These are phyloP conservation scores for Podarcis raffonei DNA, from an alignment of 2,113 vertebrate genomes.

Conservation along the genomic window DNA sequence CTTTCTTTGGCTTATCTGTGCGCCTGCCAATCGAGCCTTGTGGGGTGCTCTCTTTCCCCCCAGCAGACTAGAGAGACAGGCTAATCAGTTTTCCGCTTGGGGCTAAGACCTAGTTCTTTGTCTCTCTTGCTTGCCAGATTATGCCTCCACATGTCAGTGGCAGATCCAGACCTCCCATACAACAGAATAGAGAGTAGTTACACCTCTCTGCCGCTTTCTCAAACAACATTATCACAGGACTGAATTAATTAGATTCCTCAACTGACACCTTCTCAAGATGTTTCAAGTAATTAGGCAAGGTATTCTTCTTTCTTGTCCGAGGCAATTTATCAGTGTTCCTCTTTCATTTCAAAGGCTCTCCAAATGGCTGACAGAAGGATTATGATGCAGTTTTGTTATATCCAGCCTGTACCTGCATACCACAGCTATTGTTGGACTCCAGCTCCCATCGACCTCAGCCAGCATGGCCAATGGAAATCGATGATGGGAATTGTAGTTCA, in stretches of 20 bases:
- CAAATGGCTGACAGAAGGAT: background rate
- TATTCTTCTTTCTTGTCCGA: background rate
- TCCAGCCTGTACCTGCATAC: background rate
- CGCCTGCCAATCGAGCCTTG: background rate
- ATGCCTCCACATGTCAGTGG: slow-evolving; percentile 7
- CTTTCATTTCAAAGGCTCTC: background rate
- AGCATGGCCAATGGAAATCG: no score
- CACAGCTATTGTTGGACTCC: no score
- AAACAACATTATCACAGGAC: background rate
- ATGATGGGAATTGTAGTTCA: no score
- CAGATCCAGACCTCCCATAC: slow-evolving; percentile 5
- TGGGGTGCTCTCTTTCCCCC: background rate
- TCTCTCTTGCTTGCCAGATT: slow-evolving; percentile 1
- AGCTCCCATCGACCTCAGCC: no score
- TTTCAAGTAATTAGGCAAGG: background rate
- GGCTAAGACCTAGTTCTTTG: slow-evolving; percentile 17
- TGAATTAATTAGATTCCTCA: slow-evolving; percentile 20
- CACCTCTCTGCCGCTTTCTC: background rate
- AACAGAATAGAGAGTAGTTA: slow-evolving; percentile 11
- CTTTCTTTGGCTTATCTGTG: slow-evolving; percentile 20
- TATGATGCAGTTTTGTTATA: background rate
- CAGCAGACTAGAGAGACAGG: slow-evolving; percentile 6
- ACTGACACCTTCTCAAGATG: slow-evolving; percentile 9
- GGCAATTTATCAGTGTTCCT: background rate
- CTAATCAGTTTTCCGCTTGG: slow-evolving; percentile 31